phyloP scores from a whole-genome alignment of 2,888 invertebrate species.

The Lacanobia wlatinum region DNA sequence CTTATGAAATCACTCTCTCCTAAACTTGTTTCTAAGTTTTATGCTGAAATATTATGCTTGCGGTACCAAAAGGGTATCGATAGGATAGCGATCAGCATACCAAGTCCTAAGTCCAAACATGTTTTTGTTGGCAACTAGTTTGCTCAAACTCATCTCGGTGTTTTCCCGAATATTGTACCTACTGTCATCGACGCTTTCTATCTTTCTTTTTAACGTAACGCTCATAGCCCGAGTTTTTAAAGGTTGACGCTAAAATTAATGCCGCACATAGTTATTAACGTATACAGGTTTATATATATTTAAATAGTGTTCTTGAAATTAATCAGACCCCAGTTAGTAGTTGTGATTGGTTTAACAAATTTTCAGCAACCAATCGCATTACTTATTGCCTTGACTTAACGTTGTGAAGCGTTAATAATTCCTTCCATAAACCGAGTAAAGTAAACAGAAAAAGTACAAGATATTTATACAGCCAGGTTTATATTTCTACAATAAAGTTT shows the following conservation, averaged over 20 bases:
- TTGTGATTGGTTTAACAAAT: too few species aligned
- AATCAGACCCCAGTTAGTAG: too few species aligned
- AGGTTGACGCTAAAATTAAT: too few species aligned
- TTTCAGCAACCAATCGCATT: too few species aligned
- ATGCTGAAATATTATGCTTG: slow-evolving; percentile 5
- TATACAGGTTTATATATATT: too few species aligned
- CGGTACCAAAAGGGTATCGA: slow-evolving; percentile 1
- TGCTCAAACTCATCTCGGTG: not conserved
- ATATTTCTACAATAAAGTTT: not conserved
- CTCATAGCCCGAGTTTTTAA: not conserved
- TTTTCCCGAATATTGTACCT: not conserved
- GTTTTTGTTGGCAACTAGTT: slow-evolving; percentile 12
- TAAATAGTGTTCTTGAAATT: too few species aligned
- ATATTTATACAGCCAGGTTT: not conserved
- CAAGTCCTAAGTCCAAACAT: not conserved
- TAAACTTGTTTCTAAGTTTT: slow-evolving; percentile 6
- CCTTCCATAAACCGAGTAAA: not conserved
- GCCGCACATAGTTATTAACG: too few species aligned
- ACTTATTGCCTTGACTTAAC: too few species aligned
- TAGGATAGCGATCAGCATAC: not conserved
- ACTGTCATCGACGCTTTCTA: not conserved
- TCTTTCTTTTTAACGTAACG: not conserved
- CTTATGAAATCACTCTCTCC: not conserved
- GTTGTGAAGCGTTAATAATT: not conserved
- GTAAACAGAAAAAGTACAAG: not conserved